phyloP scores from a whole-genome alignment of 2,797 vertebrate species.

The Sparidentex hasta region DNA sequence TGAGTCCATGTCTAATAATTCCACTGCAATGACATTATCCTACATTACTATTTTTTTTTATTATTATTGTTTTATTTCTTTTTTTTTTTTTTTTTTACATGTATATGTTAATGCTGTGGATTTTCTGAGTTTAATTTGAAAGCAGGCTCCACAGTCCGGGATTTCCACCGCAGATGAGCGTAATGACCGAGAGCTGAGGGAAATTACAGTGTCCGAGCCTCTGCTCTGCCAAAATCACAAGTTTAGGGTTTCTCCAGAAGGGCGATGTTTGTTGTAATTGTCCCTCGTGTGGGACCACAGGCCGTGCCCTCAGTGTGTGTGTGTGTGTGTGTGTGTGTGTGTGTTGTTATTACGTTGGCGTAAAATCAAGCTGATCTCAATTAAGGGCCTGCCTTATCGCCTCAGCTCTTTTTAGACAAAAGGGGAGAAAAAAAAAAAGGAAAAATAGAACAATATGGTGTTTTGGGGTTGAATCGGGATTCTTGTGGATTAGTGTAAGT shows the following conservation, averaged over 20 bases:
- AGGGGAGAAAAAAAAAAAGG: neutral
- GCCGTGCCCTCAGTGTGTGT: slow-evolving; percentile 1
- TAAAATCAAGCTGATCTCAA: neutral
- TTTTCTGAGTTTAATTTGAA: neutral
- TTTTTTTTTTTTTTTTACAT: neutral
- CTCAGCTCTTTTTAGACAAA: neutral
- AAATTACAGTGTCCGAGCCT: slow-evolving; percentile 60
- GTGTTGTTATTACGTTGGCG: neutral
- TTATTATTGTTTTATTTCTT: no score
- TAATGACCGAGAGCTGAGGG: slow-evolving; percentile 52
- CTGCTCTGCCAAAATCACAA: slow-evolving; percentile 60
- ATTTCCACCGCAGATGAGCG: slow-evolving; percentile 57
- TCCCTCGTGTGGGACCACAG: slow-evolving; percentile 55
- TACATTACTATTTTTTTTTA: no score
- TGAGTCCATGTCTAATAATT: neutral
- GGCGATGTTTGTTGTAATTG: slow-evolving; percentile 61
- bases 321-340: slow-evolving; percentile 17
- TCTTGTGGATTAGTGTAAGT: slow-evolving; percentile 2
- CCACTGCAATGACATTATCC: neutral
- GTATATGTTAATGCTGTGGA: neutral
- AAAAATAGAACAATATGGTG: neutral
- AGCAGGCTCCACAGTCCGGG: slow-evolving; percentile 40
- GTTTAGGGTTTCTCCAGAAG: slow-evolving; percentile 41
- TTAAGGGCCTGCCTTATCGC: neutral
- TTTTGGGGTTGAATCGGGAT: neutral